phyloP scores from a whole-genome alignment of 2,797 vertebrate species.

The Acipenser oxyrinchus region DNA sequence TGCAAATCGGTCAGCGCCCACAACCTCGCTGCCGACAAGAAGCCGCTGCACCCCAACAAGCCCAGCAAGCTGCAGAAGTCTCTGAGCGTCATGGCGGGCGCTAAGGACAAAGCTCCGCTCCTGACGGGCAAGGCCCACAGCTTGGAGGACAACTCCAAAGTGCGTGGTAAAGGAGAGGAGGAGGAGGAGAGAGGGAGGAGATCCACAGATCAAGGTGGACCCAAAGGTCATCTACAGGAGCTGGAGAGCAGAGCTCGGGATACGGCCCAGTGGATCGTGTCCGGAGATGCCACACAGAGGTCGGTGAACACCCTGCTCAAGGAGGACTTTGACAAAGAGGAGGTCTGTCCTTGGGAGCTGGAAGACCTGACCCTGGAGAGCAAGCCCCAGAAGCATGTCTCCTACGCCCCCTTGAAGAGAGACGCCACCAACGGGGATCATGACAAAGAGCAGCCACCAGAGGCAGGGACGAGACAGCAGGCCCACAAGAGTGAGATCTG shows the following conservation, averaged over 20 bases:
- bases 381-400: constrained; percentile 63
- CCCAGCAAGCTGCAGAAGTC: constrained; percentile 74
- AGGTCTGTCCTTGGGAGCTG: constrained; percentile 52
- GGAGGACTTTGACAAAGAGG: constrained; percentile 50
- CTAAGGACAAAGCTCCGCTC: constrained; percentile 43
- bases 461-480: constrained; percentile 23
- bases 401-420: constrained; percentile 57
- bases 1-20: constrained; percentile 86
- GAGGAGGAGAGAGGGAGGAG: constrained; percentile 6
- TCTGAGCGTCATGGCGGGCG: constrained; percentile 54
- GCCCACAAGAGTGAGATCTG: constrained; percentile 24
- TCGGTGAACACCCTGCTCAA: constrained; percentile 52
- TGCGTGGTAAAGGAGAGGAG: constrained; percentile 8
- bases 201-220: background rate
- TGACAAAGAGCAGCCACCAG: constrained; percentile 45
- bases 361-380: constrained; percentile 28
- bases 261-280: too few relatives aligned
- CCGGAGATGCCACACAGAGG: constrained; percentile 11
- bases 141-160: constrained; percentile 46
- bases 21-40: constrained; percentile 66
- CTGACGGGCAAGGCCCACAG: constrained; percentile 38
- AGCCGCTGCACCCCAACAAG: constrained; percentile 52
- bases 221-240: too few relatives aligned
- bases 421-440: constrained; percentile 26
- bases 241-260: too few relatives aligned